Evolutionary conservation across 2,888 invertebrate species (phyloP), one percentile per base, ranked within the genome.

Genomic region (Zelleria hepariella): DNA sequence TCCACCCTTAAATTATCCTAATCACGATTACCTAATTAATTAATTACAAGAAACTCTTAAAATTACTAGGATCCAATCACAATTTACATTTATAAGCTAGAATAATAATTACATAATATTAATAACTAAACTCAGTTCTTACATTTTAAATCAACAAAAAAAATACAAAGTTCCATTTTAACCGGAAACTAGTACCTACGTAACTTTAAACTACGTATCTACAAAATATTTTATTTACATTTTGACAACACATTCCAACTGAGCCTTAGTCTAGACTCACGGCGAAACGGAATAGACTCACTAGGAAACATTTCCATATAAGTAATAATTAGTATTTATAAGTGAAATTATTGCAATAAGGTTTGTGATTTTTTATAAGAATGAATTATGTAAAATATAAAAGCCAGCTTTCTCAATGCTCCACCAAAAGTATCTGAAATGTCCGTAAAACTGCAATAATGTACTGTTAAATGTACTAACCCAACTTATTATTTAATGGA

Each of bases 11-110:
- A 10, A 15, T 26, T 42, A 53, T 26, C 55, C 48, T 59, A 53
- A 2, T 51, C 15, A 42, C 32, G 32, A 42, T 10, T 42, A 42
- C 32, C 2, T 15, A 42, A 15, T 59, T 52, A 32, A 62, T 62
- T 72, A 73, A 71, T 71, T 77, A 76, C 65, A 77, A 73, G 71
- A 75, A 60, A 60, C 10, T 70, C 80, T 80, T 82, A 82, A 67
- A 68, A 71, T 74, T 85, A 86, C 74, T 86, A 86, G 86, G 85
- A 86, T 83, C 74, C 82, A 75, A 80, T 84, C 78, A 78, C 74
- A 78, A 81, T 80, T 73, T 80, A 82, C 77, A 81, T 67, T 73
- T 81, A 80, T 58, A 63, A 63, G 15, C 67, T 69, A 71, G 62
- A 65, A 64, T 55, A 58, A 62, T 62, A 59, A 66, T 68, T 68